A percentile compares a stretch with the other conserved stretches of the same genome.
phyloP scores from a whole-genome alignment of 1,140 invertebrate species.

The Cherax quadricarinatus region DNA sequence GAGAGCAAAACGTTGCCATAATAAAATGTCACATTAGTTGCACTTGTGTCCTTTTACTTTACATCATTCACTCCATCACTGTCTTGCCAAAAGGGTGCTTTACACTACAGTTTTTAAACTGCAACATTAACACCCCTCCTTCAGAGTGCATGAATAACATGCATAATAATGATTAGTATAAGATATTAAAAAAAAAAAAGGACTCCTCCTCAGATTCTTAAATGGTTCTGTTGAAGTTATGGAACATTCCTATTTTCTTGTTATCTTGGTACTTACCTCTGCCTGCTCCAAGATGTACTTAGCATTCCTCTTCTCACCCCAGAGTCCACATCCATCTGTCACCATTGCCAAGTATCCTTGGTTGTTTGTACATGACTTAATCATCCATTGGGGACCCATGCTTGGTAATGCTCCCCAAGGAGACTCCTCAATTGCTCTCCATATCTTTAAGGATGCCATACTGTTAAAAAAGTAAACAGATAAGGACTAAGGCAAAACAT shows the following conservation, averaged over 20 bases:
- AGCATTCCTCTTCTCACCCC: slow-evolving; percentile 34
- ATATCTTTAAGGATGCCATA: not conserved
- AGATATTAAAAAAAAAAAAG: not conserved
- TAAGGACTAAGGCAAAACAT: not conserved
- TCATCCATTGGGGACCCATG: slow-evolving; percentile 47
- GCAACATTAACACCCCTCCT: too few relatives aligned
- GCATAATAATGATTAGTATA: not conserved
- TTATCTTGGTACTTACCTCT: slow-evolving; percentile 18
- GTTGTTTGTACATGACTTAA: slow-evolving; percentile 11
- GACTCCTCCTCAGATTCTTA: too few relatives aligned
- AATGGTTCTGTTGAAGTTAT: too few relatives aligned
- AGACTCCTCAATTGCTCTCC: slow-evolving; percentile 34
- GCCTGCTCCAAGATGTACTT: slow-evolving; percentile 33
- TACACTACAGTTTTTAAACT: too few relatives aligned
- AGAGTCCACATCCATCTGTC: slow-evolving; percentile 44
- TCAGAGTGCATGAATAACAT: too few relatives aligned
- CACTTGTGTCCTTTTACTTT: too few relatives aligned
- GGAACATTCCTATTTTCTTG: not conserved
- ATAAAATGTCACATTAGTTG: too few relatives aligned
- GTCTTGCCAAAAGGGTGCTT: too few relatives aligned
- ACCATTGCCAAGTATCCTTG: slow-evolving; percentile 34
- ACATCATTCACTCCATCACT: too few relatives aligned
- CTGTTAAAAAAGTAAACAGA: slow-evolving; percentile 3
- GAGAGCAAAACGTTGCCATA: too few relatives aligned
- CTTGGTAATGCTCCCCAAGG: slow-evolving; percentile 34